These are phyloP conservation scores for Syrrhaptes paradoxus DNA, from an alignment of 2,113 vertebrate genomes.

Conservation along the genomic window DNA sequence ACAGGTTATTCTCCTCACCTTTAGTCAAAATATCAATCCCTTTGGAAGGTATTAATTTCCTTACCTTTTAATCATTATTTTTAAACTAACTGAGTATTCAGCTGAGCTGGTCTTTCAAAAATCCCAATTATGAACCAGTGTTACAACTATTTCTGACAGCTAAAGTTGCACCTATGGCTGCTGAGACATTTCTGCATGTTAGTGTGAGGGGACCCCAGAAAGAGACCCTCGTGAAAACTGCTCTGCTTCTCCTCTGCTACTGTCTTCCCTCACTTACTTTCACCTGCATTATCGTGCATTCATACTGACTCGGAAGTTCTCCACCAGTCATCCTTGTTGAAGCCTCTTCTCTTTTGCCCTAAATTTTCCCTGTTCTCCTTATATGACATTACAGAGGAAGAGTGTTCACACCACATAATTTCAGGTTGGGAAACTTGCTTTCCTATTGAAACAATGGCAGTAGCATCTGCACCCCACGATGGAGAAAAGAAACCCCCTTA, in stretches of 20 bases:
- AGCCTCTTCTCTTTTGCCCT: neutral
- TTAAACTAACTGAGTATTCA: neutral
- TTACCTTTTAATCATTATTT: neutral
- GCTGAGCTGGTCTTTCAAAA: neutral
- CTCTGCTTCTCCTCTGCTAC: neutral
- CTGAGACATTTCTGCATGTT: neutral
- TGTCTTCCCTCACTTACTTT: neutral
- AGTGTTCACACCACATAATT: neutral
- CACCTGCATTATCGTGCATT: neutral
- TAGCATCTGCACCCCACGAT: neutral
- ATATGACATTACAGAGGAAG: neutral
- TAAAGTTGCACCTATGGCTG: neutral
- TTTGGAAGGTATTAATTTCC: neutral
- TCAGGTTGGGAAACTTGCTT: neutral
- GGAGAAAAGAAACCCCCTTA: neutral
- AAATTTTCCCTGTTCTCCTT: neutral
- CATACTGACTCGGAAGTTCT: neutral
- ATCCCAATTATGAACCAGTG: neutral
- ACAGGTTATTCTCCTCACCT: neutral
- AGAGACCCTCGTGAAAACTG: neutral
- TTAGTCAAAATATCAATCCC: neutral
- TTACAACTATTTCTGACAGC: neutral
- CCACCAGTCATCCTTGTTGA: neutral
- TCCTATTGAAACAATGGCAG: neutral
- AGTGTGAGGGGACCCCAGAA: neutral